Evolutionary conservation across 1,140 invertebrate genomes (phyloP).

Genomic region (Sinonovacula constricta): DNA sequence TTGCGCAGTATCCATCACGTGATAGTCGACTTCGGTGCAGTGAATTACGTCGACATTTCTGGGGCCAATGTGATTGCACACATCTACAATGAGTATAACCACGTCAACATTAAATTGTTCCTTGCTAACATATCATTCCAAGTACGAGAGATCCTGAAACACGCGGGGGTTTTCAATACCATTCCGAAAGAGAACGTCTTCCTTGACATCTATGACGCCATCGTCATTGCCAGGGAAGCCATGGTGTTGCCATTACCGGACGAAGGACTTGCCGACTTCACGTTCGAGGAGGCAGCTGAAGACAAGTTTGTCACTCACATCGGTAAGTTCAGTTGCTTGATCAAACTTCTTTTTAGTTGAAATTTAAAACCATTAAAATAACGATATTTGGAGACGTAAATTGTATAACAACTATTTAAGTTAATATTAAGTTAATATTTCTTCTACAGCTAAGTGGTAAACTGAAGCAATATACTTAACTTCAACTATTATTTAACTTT

Average conservation of each 20-base stretch:
- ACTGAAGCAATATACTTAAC: too few species aligned
- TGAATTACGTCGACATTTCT: slow-evolving; percentile 79
- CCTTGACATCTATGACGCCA: slow-evolving; percentile 68
- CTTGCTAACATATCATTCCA: slow-evolving; percentile 65
- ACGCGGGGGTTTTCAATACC: slow-evolving; percentile 67
- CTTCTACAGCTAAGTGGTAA: too few species aligned
- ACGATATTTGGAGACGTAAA: too few species aligned
- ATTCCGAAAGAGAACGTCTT: slow-evolving; percentile 69
- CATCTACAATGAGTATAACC: slow-evolving; percentile 70
- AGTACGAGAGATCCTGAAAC: slow-evolving; percentile 66
- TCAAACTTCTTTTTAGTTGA: too few species aligned
- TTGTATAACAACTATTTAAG: too few species aligned
- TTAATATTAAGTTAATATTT: too few species aligned
- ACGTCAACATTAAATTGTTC: slow-evolving; percentile 72
- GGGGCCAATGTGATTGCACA: slow-evolving; percentile 76
- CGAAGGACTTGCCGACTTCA: slow-evolving; percentile 65
- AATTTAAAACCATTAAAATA: too few species aligned
- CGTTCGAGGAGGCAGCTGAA: slow-evolving; percentile 71
- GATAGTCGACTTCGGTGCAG: slow-evolving; percentile 76
- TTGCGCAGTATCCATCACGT: slow-evolving; percentile 74
- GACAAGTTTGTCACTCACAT: slow-evolving; percentile 72
- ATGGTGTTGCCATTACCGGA: slow-evolving; percentile 54
- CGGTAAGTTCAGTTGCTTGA: too few species aligned
- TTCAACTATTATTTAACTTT: too few species aligned
- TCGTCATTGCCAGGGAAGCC: slow-evolving; percentile 64